Base-by-base conservation (phyloP, 2,888 invertebrate species). In the Yponomeuta evonymella region DNA sequence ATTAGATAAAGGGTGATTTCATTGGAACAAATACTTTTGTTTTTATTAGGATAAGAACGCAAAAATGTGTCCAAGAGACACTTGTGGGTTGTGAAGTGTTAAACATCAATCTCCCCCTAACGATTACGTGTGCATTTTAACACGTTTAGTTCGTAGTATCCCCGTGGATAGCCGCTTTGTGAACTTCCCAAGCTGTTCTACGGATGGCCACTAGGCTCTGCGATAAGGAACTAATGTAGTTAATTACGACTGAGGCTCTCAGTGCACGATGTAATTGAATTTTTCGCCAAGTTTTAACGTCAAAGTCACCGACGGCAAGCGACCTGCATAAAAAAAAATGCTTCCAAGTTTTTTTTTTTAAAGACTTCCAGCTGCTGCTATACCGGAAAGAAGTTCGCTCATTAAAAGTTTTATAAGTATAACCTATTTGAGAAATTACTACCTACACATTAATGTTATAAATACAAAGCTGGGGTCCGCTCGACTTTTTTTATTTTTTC, bases 361-460 rank as follows among this genome's bases (percentile, higher is more conserved):
- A 78, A 79, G 76, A 76, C 75, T 76, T 77, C 75, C 76, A 80
- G 80, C 78, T 79, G 77, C 75, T 73, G 77, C 75, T 73, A 76
- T 76, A 76, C 74, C 33, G 62, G 69, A 69, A 11, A 58, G 77
- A 79, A 82, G 80, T 79, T 77, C 73, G 74, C 75, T 83, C 81
- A 80, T 84, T 85, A 83, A 83, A 84, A 83, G 78, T 82, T 65
- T 83, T 64, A 71, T 72, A 76, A 78, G 75, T 74, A 73, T 74
- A 75, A 73, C 73, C 73, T 73, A 73, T 75, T 75, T 73, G 74
- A 72, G 74, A 78, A 75, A 75, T 70, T 72, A 68, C 71, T 69
- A 33, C 62, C 71, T 69, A 33, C 62, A 71, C 70, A 71, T 70
- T 51, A 70, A 67, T 70, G 67, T 65, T 70, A 30, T 70, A 70